These are phyloP conservation scores for Puntigrus tetrazona DNA, from an alignment of 2,113 vertebrate species.

Conservation along the genomic window DNA sequence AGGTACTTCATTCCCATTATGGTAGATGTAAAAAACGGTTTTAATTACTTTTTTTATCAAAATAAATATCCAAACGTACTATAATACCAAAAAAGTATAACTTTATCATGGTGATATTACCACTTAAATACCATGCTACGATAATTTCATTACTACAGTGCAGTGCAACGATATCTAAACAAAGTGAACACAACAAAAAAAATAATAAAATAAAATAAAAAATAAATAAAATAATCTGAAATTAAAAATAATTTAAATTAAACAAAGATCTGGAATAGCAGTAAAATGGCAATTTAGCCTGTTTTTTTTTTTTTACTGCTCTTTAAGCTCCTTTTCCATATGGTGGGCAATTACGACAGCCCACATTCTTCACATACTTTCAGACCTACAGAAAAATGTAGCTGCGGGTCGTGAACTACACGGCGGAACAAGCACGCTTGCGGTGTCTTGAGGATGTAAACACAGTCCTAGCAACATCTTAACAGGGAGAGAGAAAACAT, in stretches of 20 bases:
- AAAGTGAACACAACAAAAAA: neutral
- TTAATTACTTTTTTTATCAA: constrained; percentile 16
- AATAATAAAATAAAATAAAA: neutral
- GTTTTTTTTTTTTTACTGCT: constrained; percentile 13
- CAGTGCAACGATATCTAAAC: neutral
- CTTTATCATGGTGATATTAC: neutral
- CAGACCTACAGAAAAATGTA: constrained; percentile 55
- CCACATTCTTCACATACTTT: constrained; percentile 58
- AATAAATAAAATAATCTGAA: neutral
- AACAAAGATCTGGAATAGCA: neutral
- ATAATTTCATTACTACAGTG: neutral
- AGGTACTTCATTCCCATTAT: neutral
- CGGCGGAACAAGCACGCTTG: constrained; percentile 20
- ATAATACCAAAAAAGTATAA: too few relatives aligned
- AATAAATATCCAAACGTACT: neutral
- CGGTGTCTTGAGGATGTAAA: neutral
- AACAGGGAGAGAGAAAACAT: constrained; percentile 56
- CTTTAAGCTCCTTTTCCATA: constrained; percentile 60
- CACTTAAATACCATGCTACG: neutral
- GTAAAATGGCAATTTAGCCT: neutral
- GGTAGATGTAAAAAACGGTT: neutral
- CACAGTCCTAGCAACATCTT: constrained; percentile 39
- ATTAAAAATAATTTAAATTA: too few relatives aligned
- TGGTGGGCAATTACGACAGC: constrained; percentile 68
- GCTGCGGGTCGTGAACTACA: constrained; percentile 39